These are phyloP conservation scores for Cyprinus carpio DNA, from an alignment of 2,113 vertebrate species.

Conservation along the genomic window DNA sequence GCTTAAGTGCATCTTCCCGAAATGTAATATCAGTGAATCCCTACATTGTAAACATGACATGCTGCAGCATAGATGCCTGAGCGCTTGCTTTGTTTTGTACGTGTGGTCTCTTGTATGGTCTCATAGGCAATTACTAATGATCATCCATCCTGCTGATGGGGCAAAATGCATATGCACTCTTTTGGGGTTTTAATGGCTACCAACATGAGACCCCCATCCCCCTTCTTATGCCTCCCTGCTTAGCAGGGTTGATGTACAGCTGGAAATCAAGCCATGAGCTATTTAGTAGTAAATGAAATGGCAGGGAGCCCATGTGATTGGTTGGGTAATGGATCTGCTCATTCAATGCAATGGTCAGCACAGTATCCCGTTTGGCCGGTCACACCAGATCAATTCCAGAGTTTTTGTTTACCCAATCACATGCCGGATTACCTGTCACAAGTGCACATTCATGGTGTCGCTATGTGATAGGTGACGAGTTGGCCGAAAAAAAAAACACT, in stretches of 20 bases:
- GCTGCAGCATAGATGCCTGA: not conserved
- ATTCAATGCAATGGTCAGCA: constrained; percentile 49
- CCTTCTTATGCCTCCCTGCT: constrained; percentile 33
- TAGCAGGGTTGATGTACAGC: constrained; percentile 20
- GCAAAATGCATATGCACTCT: constrained; percentile 55
- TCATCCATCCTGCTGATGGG: constrained; percentile 51
- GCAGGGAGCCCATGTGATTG: not conserved
- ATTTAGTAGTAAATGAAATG: constrained; percentile 48
- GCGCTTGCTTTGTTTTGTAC: constrained; percentile 21
- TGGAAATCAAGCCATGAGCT: constrained; percentile 26
- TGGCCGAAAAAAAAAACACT: not conserved
- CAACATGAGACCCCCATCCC: constrained; percentile 26
- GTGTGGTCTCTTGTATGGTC: constrained; percentile 32
- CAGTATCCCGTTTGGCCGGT: constrained; percentile 23
- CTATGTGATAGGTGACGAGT: not conserved
- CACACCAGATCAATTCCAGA: constrained; percentile 48
- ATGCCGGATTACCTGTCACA: constrained; percentile 23
- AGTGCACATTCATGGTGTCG: not conserved
- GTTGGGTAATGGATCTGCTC: constrained; percentile 33
- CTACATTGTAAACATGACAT: not conserved
- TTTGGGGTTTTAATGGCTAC: constrained; percentile 44
- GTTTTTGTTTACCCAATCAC: constrained; percentile 42
- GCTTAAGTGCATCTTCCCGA: not conserved
- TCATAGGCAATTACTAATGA: constrained; percentile 52
- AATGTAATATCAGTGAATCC: not conserved